A percentile compares a stretch with the other conserved stretches of the same genome.
These are phyloP conservation scores for Pedionomus torquatus DNA, from an alignment of 2,113 vertebrate species.

Conservation along the genomic window DNA sequence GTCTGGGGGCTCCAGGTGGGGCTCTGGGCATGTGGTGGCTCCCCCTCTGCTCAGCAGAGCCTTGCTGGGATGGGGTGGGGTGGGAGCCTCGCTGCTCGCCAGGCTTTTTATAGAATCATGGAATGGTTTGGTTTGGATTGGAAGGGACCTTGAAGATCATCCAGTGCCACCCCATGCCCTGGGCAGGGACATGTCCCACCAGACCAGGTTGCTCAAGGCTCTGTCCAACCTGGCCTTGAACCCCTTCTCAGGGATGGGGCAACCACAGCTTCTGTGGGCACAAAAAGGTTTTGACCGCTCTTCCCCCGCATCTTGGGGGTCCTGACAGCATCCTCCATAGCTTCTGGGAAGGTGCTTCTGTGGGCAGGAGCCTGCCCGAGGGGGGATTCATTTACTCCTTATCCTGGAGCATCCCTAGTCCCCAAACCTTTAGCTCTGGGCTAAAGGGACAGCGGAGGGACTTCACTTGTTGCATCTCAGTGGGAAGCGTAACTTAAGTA, in stretches of 20 bases:
- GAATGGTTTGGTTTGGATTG: too few relatives aligned
- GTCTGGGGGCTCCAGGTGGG: too few relatives aligned
- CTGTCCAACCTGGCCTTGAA: too few relatives aligned
- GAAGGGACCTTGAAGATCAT: too few relatives aligned
- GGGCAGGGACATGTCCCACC: too few relatives aligned
- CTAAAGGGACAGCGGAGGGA: not conserved
- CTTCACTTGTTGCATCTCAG: not conserved
- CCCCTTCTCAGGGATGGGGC: too few relatives aligned
- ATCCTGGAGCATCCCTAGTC: not conserved
- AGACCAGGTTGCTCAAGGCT: too few relatives aligned
- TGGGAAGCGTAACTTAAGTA: not conserved
- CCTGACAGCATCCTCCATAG: too few relatives aligned
- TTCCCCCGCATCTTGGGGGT: not conserved
- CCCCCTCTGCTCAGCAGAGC: not conserved
- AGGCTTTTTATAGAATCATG: not conserved
- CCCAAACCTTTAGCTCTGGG: not conserved
- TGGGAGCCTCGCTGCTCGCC: not conserved
- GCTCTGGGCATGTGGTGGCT: fast-evolving
- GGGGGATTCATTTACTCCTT: not conserved
- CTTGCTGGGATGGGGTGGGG: not conserved
- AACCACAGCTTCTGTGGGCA: too few relatives aligned
- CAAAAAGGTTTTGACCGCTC: not conserved
- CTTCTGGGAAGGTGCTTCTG: not conserved
- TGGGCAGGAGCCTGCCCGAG: not conserved
- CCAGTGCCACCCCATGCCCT: too few relatives aligned